Percentiles rank a stretch among this genome's conserved stretches.
These are phyloP conservation scores for Numida meleagris DNA, from an alignment of 2,113 vertebrate species.

Conservation along the genomic window DNA sequence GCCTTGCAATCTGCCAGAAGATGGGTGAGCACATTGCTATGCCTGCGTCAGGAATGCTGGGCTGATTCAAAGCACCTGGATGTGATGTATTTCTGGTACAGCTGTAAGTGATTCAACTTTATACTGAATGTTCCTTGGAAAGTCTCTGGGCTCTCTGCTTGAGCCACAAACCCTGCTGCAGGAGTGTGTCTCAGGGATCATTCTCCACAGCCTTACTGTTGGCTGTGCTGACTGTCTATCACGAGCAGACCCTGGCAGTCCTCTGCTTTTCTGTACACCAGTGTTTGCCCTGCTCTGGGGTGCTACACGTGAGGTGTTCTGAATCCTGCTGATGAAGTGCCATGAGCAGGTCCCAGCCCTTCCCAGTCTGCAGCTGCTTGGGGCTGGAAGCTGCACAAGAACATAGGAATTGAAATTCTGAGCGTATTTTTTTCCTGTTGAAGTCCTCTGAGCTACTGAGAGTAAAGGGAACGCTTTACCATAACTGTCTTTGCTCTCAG, in stretches of 20 bases:
- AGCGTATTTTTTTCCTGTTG: neutral
- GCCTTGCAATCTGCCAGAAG: neutral
- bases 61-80: neutral
- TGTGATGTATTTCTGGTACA: neutral
- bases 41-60: neutral
- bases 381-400: neutral
- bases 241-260: neutral
- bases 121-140: neutral
- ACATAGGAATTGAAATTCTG: neutral
- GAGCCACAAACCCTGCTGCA: neutral
- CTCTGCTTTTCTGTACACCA: rapidly evolving
- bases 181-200: neutral
- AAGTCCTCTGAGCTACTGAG: neutral
- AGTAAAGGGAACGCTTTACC: neutral
- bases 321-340: neutral
- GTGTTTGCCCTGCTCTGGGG: neutral
- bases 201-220: rapidly evolving
- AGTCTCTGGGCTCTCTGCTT: neutral
- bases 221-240: neutral
- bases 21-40: rapidly evolving
- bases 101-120: neutral
- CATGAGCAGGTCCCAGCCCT: neutral
- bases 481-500: neutral
- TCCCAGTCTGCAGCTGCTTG: neutral
- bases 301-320: neutral